Conservation (phyloP, 2,113 vertebrate species). For the Neopipo cinnamomea region DNA sequence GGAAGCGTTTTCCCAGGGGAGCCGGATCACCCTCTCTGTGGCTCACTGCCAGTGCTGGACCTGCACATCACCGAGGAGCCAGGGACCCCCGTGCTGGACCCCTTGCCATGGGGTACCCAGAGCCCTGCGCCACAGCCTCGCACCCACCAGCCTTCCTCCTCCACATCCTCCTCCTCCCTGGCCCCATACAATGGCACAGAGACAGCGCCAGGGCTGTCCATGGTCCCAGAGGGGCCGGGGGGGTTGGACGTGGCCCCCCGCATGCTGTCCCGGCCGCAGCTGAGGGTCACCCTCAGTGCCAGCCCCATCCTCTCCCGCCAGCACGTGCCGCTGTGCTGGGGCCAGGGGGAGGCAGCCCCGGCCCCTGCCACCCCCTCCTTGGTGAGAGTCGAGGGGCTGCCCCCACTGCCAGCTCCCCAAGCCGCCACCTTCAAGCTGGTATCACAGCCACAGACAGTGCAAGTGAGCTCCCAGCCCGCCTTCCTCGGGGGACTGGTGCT, state of each 20-base stretch:
- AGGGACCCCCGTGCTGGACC: not conserved
- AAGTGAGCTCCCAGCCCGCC: constrained; percentile 45
- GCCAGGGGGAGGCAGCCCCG: not conserved
- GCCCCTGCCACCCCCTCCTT: not conserved
- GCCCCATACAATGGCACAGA: not conserved
- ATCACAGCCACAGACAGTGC: constrained; percentile 64
- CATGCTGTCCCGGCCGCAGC: not conserved
- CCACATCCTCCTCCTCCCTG: not conserved
- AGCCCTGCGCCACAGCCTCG: not conserved
- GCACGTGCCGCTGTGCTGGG: not conserved
- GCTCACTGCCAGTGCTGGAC: constrained; percentile 77
- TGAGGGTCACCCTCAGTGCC: constrained; percentile 11
- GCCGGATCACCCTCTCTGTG: constrained; percentile 39
- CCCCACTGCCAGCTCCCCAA: not conserved
- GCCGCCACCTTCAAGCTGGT: constrained; percentile 55
- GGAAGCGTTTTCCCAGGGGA: constrained; percentile 74
- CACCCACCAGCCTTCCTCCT: constrained; percentile 28
- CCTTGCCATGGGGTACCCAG: accelerated
- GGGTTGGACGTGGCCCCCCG: not conserved
- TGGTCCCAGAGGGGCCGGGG: constrained; percentile 66
- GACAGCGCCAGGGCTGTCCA: constrained; percentile 68
- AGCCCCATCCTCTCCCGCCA: constrained; percentile 20
- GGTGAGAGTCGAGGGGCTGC: constrained; percentile 13
- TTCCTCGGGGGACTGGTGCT: not conserved
- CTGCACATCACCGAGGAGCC: constrained; percentile 76